A percentile compares a stretch with the other conserved stretches of the same genome.
phyloP scores from a whole-genome alignment of 2,888 invertebrate species.

The Pachliopta kotzebuea region DNA sequence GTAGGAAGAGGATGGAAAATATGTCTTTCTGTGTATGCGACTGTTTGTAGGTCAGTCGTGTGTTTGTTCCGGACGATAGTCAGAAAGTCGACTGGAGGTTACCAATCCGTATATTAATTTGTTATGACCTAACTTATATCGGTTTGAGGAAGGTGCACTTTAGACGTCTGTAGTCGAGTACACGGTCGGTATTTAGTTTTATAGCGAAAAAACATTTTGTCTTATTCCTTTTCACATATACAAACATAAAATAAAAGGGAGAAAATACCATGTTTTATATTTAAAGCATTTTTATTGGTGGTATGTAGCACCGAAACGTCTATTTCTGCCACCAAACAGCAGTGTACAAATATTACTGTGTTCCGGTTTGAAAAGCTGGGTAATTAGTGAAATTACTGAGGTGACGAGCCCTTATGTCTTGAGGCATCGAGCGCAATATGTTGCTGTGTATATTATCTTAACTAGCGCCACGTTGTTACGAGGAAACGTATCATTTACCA shows the following conservation, averaged over 20 bases:
- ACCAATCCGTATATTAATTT: conserved; percentile 58
- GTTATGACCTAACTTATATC: conserved; percentile 34
- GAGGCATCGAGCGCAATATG: too few relatives aligned
- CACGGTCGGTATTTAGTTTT: background rate
- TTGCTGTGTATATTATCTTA: too few relatives aligned
- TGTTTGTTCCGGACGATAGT: conserved; percentile 77
- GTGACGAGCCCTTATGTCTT: too few relatives aligned
- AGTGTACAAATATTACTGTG: too few relatives aligned
- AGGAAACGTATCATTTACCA: too few relatives aligned
- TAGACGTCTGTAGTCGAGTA: background rate
- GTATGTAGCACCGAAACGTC: too few relatives aligned
- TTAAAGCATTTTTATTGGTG: too few relatives aligned
- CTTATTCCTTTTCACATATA: background rate
- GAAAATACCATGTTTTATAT: too few relatives aligned
- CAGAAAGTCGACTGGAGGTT: conserved; percentile 80
- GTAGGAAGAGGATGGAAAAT: conserved; percentile 62
- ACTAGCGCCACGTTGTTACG: too few relatives aligned
- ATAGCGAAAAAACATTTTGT: background rate
- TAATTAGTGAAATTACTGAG: too few relatives aligned
- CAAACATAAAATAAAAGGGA: background rate
- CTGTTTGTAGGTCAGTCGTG: conserved; percentile 79
- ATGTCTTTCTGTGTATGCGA: conserved; percentile 66
- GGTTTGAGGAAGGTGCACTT: conserved; percentile 14
- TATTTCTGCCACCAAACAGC: too few relatives aligned
- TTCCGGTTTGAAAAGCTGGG: too few relatives aligned